phyloP scores from a whole-genome alignment of 2,797 vertebrate species.

The Urosaurus nigricauda region DNA sequence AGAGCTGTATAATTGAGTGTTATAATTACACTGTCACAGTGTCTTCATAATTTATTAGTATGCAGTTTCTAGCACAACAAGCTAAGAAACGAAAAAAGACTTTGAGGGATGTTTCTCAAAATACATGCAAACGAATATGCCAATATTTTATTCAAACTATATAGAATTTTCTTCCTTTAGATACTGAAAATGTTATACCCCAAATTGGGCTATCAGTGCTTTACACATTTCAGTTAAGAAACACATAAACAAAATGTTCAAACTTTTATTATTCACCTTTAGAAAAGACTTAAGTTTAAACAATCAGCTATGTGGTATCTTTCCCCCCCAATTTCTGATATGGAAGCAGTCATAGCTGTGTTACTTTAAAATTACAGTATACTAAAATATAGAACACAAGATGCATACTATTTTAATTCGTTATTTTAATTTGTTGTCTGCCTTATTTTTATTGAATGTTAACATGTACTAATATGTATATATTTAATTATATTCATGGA shows the following conservation, averaged over 20 bases:
- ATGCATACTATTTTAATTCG: no score
- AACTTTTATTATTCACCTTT: background rate
- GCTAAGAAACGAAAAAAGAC: slow-evolving; percentile 62
- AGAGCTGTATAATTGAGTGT: slow-evolving; percentile 59
- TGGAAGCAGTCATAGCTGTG: background rate
- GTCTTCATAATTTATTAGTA: slow-evolving; percentile 47
- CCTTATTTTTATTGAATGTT: no score
- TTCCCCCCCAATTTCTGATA: background rate
- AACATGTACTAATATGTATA: no score
- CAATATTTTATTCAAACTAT: slow-evolving; percentile 52
- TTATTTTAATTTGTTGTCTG: no score
- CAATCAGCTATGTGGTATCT: background rate
- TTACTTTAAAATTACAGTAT: background rate
- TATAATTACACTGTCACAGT: slow-evolving; percentile 47
- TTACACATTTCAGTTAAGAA: background rate
- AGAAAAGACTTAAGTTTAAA: background rate
- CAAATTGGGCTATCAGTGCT: background rate
- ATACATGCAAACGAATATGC: slow-evolving; percentile 6
- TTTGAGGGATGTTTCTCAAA: slow-evolving; percentile 25
- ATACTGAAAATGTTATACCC: background rate
- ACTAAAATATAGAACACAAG: background rate
- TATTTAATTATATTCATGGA: no score
- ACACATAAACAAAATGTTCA: background rate
- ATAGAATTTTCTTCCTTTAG: slow-evolving; percentile 57
- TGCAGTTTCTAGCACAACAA: slow-evolving; percentile 53